These are phyloP conservation scores for Tetranychus truncatus DNA, from an alignment of 2,888 invertebrate genomes.

Conservation along the genomic window DNA sequence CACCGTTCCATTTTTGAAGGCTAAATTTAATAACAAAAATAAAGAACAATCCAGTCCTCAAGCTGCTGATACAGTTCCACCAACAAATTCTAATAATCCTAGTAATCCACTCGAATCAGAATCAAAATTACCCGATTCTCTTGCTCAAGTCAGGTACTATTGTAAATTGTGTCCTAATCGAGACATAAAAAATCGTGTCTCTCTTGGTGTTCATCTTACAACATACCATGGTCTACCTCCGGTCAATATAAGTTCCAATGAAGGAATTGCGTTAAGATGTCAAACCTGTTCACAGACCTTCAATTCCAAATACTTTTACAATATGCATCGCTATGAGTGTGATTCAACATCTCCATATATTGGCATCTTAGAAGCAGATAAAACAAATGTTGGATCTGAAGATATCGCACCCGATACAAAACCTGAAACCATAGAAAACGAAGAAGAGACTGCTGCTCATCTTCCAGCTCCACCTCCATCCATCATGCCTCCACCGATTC, in stretches of 20 bases:
- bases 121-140: background rate
- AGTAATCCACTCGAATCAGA: background rate
- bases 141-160: slow-evolving; percentile 11
- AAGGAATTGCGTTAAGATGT: slow-evolving; percentile 14
- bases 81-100: background rate
- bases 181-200: slow-evolving; percentile 17
- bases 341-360: slow-evolving; percentile 18
- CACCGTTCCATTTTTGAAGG: background rate
- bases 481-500: background rate
- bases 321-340: slow-evolving; percentile 19
- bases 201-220: slow-evolving; percentile 19
- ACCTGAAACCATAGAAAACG: background rate
- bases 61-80: background rate
- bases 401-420: background rate
- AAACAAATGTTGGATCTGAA: background rate
- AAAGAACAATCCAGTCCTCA: background rate
- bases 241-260: slow-evolving; percentile 8
- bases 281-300: slow-evolving; percentile 17
- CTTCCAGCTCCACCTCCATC: background rate
- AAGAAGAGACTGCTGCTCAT: background rate
- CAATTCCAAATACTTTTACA: slow-evolving; percentile 18
- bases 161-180: slow-evolving; percentile 17
- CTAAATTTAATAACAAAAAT: background rate
- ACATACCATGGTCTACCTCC: slow-evolving; percentile 19
- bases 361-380: slow-evolving; percentile 11